Percentiles rank a stretch among this genome's conserved stretches.
phyloP scores from a whole-genome alignment of 2,888 invertebrate species.

The Sinelater perroti region DNA sequence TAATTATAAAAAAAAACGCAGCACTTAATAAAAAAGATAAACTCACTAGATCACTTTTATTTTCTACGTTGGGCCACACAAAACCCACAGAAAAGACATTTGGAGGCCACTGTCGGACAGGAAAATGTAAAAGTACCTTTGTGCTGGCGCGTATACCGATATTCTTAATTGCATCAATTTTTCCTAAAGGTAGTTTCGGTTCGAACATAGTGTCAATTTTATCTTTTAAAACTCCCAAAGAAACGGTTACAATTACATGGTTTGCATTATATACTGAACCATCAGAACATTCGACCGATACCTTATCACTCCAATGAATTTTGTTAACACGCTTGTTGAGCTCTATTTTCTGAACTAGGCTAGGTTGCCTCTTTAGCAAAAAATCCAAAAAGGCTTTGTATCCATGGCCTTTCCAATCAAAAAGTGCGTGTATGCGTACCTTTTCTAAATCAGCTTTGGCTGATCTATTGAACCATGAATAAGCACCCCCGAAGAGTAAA shows the following conservation, averaged over 20 bases:
- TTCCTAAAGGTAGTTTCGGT: slow-evolving; percentile 63
- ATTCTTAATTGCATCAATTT: slow-evolving; percentile 64
- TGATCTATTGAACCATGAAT: slow-evolving; percentile 73
- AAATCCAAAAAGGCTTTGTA: slow-evolving; percentile 73
- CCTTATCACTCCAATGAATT: slow-evolving; percentile 17
- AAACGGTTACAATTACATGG: slow-evolving; percentile 71
- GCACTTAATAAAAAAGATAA: too few relatives aligned
- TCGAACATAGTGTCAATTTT: slow-evolving; percentile 62
- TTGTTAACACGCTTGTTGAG: slow-evolving; percentile 21
- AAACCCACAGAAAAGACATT: too few relatives aligned
- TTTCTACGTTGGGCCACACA: too few relatives aligned
- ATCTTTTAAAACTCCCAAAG: slow-evolving; percentile 74
- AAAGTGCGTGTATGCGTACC: slow-evolving; percentile 72
- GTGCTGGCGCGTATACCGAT: slow-evolving; percentile 70
- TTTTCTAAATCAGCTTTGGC: slow-evolving; percentile 72
- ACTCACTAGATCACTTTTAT: not conserved
- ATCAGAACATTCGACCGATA: slow-evolving; percentile 60
- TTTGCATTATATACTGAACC: slow-evolving; percentile 64
- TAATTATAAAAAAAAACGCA: too few relatives aligned
- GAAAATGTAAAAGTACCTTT: slow-evolving; percentile 72
- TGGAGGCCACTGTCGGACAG: slow-evolving; percentile 68
- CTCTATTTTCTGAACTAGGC: not conserved
- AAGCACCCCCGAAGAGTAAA: slow-evolving; percentile 60
- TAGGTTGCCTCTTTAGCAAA: slow-evolving; percentile 60
- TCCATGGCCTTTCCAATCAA: slow-evolving; percentile 80